Evolutionary conservation across 2,888 invertebrate genomes (phyloP).

Genomic region (Piscicola geometra): DNA sequence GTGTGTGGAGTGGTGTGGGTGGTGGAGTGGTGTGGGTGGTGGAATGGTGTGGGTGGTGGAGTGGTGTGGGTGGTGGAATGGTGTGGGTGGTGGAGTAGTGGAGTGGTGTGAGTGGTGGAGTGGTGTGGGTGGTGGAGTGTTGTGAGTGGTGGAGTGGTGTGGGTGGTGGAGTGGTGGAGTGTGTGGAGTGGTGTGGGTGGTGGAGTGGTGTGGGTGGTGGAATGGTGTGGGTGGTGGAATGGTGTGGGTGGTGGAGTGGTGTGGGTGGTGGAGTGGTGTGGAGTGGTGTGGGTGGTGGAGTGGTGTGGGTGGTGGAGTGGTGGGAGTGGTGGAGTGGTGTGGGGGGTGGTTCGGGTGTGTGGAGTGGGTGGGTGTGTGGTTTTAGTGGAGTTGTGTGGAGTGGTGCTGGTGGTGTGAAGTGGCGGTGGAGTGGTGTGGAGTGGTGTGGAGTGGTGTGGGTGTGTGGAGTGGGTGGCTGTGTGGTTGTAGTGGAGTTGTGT

Average conservation of each 20-base stretch:
- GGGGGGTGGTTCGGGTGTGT: not conserved
- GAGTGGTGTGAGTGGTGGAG: not conserved
- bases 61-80: not conserved
- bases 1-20: no score
- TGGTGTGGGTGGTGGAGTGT: not conserved
- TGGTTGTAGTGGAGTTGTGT: no score
- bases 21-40: not conserved
- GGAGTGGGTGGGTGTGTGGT: not conserved
- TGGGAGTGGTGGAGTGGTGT: not conserved
- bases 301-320: not conserved
- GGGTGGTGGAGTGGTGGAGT: not conserved
- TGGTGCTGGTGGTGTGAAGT: not conserved
- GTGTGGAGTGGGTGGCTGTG: no score
- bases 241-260: no score
- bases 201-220: conserved; percentile 2
- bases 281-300: not conserved
- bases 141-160: not conserved
- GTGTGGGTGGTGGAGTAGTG: not conserved
- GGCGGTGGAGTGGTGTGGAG: no score
- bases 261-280: not conserved
- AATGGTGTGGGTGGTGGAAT: not conserved
- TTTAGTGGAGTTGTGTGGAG: not conserved
- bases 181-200: not conserved
- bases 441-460: not conserved
- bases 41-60: not conserved